phyloP scores from a whole-genome alignment of 2,888 invertebrate species.

The Neoaliturus tenellus region DNA sequence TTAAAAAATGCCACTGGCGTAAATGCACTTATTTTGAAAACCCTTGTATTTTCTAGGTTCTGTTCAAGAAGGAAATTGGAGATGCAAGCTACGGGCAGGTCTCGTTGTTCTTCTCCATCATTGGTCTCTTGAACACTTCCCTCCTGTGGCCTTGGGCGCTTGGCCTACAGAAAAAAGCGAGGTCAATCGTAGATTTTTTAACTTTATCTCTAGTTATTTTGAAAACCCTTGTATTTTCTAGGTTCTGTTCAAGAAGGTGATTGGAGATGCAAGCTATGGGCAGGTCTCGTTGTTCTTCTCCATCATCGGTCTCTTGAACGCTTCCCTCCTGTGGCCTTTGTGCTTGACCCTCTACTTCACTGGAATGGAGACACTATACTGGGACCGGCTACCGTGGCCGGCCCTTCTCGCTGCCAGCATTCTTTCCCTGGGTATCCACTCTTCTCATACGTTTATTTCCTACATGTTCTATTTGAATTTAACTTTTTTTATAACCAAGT shows the following conservation, averaged over 20 bases:
- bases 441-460: too few species aligned
- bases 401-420: slow-evolving; percentile 88
- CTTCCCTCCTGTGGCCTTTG: slow-evolving; percentile 93
- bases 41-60: slow-evolving; percentile 83
- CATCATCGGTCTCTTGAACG: slow-evolving; percentile 91
- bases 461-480: too few species aligned
- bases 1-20: too few species aligned
- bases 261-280: slow-evolving; percentile 94
- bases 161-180: too few species aligned
- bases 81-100: slow-evolving; percentile 95
- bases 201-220: too few species aligned
- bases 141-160: slow-evolving; percentile 94
- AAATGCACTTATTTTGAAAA: too few species aligned
- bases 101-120: slow-evolving; percentile 93
- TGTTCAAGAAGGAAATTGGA: slow-evolving; percentile 96
- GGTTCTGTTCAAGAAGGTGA: slow-evolving; percentile 96
- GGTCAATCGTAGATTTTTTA: too few species aligned
- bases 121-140: slow-evolving; percentile 92
- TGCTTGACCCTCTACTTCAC: slow-evolving; percentile 91
- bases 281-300: slow-evolving; percentile 97
- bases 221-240: too few species aligned
- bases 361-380: slow-evolving; percentile 89
- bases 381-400: slow-evolving; percentile 92
- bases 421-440: slow-evolving; percentile 84
- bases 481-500: too few species aligned